phyloP scores from a whole-genome alignment of 2,113 vertebrate species.

The Neogobius melanostomus region DNA sequence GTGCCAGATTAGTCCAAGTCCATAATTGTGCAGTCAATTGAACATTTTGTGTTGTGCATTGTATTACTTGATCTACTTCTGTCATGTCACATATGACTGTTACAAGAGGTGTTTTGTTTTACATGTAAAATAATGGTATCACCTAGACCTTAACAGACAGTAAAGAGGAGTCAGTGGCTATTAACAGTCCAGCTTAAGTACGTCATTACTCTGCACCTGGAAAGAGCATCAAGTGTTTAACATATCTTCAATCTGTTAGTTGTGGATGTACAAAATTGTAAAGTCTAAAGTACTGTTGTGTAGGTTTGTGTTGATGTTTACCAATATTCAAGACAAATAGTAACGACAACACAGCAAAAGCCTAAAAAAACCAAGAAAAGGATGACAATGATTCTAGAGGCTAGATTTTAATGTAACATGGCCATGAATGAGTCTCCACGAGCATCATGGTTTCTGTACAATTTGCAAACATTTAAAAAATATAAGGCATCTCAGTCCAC shows the following conservation, averaged over 20 bases:
- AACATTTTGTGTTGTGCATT: neutral
- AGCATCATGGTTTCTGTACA: neutral
- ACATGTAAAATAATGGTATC: neutral
- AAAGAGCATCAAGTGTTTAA: no score
- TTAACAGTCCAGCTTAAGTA: no score
- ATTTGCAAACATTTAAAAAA: slow-evolving; percentile 1
- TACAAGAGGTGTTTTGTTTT: neutral
- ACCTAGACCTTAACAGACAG: no score
- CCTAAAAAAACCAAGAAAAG: neutral
- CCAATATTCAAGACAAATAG: slow-evolving; percentile 47
- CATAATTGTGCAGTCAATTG: neutral
- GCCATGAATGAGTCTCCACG: slow-evolving; percentile 16
- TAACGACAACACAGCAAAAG: slow-evolving; percentile 5
- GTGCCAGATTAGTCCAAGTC: neutral
- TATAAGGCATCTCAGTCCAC: slow-evolving; percentile 5
- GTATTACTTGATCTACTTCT: no score
- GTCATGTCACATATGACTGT: neutral
- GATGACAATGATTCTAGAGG: neutral
- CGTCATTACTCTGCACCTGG: no score
- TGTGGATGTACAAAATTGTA: no score
- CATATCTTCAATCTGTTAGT: no score
- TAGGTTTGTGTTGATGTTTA: slow-evolving; percentile 19
- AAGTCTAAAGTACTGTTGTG: no score
- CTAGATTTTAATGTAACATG: slow-evolving; percentile 1
- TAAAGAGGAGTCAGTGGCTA: no score